phyloP scores from a whole-genome alignment of 2,797 vertebrate species.

The Coranthus polyacanthus region DNA sequence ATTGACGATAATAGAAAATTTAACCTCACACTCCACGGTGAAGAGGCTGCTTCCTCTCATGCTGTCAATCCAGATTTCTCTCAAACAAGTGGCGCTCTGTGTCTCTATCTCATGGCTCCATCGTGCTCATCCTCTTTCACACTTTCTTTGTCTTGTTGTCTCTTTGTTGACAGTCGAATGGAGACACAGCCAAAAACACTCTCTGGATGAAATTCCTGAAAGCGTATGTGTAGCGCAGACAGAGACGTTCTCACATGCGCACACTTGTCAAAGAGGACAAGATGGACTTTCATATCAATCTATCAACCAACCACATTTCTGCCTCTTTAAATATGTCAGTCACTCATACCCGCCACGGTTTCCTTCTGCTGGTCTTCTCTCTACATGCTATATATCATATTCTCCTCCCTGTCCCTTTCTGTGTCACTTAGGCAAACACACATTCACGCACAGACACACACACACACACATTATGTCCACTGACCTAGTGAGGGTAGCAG shows the following conservation, averaged over 20 bases:
- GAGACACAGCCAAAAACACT: constrained; percentile 48
- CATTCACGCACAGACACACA: constrained; percentile 7
- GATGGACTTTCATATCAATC: constrained; percentile 39
- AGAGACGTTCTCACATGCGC: background rate
- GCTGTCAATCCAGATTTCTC: constrained; percentile 35
- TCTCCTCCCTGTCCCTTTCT: constrained; percentile 7
- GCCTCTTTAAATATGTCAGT: constrained; percentile 50
- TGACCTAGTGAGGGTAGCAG: constrained; percentile 29
- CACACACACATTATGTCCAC: constrained; percentile 24
- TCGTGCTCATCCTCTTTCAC: constrained; percentile 45
- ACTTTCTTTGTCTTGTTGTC: constrained; percentile 55
- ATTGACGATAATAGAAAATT: constrained; percentile 56
- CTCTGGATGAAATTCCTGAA: constrained; percentile 24
- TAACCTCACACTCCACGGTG: constrained; percentile 32
- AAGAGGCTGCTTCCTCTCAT: constrained; percentile 27
- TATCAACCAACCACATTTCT: constrained; percentile 19
- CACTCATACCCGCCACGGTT: constrained; percentile 34
- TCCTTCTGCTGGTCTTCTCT: constrained; percentile 27
- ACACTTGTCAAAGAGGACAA: constrained; percentile 12
- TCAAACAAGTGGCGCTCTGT: constrained; percentile 3
- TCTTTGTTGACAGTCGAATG: constrained; percentile 56
- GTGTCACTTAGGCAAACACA: constrained; percentile 32
- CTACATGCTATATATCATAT: constrained; percentile 9
- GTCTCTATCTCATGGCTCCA: constrained; percentile 26
- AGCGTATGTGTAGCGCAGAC: constrained; percentile 23